Percentiles rank a stretch among this genome's conserved stretches.
phyloP scores from a whole-genome alignment of 2,113 vertebrate species.

The Carollia perspicillata region DNA sequence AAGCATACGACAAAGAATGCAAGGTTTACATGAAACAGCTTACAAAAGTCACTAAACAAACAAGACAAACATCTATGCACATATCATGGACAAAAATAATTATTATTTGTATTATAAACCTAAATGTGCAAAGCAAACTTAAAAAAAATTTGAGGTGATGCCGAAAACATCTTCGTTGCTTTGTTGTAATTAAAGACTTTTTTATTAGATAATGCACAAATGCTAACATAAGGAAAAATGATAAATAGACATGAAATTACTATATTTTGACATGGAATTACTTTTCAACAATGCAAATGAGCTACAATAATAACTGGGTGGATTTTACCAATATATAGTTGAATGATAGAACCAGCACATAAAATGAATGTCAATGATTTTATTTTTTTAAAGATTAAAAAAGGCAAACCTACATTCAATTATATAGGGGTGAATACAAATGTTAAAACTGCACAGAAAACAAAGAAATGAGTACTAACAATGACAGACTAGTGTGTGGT shows the following conservation, averaged over 20 bases:
- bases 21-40: neutral
- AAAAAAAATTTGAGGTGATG: neutral
- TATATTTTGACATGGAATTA: neutral
- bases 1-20: neutral
- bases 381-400: neutral
- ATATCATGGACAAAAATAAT: neutral
- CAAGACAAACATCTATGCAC: neutral
- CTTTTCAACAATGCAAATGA: neutral
- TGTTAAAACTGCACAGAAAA: neutral
- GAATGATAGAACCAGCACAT: neutral
- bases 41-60: neutral
- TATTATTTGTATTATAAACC: neutral
- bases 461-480: neutral
- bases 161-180: neutral
- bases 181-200: neutral
- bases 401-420: neutral
- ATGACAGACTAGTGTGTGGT: neutral
- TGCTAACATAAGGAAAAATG: neutral
- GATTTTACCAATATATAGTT: neutral
- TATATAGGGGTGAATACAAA: neutral
- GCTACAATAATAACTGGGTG: neutral
- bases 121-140: neutral
- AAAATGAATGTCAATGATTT: neutral
- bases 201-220: neutral
- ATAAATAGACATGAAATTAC: neutral